Percentiles rank a stretch among this genome's conserved stretches.
Conservation (phyloP, 2,888 invertebrate species). For the Eurytoma adleriae region DNA sequence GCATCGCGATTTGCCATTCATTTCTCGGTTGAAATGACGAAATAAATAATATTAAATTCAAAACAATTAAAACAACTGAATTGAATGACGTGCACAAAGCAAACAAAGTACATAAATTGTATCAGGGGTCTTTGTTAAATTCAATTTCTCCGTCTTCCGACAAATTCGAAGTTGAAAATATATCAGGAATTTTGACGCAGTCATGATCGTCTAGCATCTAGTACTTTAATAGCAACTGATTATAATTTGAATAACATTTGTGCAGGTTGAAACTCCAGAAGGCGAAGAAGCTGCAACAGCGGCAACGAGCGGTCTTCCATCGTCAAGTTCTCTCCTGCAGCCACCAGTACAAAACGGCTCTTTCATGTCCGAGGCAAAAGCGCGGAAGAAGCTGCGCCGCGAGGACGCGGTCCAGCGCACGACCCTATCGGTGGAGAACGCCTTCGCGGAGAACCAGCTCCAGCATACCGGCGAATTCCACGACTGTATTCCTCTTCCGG, state of each 20-base stretch:
- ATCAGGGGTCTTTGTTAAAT: no score
- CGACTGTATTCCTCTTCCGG: slow-evolving; percentile 71
- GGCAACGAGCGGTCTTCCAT: not conserved
- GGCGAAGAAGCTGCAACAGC: no score
- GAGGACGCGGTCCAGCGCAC: slow-evolving; percentile 67
- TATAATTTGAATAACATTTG: not conserved
- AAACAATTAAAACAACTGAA: no score
- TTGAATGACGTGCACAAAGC: no score
- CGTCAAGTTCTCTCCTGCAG: not conserved
- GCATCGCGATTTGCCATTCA: no score
- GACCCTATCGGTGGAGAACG: slow-evolving; percentile 63
- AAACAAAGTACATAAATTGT: no score
- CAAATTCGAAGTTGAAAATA: no score
- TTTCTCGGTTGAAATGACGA: no score
- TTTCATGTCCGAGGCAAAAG: not conserved
- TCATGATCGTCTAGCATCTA: no score
- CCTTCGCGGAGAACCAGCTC: slow-evolving; percentile 62
- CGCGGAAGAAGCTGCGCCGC: slow-evolving; percentile 63
- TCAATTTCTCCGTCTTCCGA: no score
- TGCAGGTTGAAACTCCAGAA: slow-evolving; percentile 21
- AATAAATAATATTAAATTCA: no score
- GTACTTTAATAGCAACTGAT: not conserved
- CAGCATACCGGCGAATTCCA: slow-evolving; percentile 75
- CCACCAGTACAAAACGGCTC: slow-evolving; percentile 8
- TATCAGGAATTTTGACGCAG: no score